Conservation (phyloP, 53 echinoderm and acorn worm genomes). For the Zoroaster sp. region DNA sequence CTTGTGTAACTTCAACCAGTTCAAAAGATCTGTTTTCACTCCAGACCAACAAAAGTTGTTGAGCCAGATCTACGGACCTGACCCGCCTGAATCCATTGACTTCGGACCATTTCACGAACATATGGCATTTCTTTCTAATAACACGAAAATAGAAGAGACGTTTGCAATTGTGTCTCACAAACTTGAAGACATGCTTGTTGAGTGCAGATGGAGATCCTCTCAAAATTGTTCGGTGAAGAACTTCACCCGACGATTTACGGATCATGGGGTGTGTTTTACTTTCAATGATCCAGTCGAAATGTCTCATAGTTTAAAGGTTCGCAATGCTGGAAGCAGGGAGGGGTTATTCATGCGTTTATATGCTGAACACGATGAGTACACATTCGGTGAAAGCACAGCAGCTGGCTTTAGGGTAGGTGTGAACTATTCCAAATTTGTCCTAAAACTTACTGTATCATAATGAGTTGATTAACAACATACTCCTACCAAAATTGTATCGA, state of each 20-base stretch:
- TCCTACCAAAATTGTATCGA: too few species aligned
- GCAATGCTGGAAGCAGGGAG: slow-evolving; percentile 57
- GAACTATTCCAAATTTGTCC: background rate
- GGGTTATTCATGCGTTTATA: slow-evolving; percentile 61
- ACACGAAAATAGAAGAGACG: background rate
- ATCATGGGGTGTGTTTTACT: slow-evolving; percentile 72
- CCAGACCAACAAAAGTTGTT: background rate
- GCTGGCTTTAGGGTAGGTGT: slow-evolving; percentile 69
- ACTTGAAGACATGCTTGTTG: slow-evolving; percentile 58
- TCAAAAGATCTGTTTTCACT: background rate
- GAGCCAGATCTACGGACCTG: background rate
- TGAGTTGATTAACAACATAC: too few species aligned
- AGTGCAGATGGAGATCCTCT: slow-evolving; percentile 59
- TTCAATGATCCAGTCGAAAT: slow-evolving; percentile 53
- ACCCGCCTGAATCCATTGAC: background rate
- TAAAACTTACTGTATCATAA: too few species aligned
- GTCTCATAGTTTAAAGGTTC: background rate
- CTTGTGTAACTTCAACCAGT: slow-evolving; percentile 79
- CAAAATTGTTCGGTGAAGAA: slow-evolving; percentile 36
- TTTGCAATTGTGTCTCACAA: slow-evolving; percentile 6
- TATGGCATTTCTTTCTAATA: too few species aligned
- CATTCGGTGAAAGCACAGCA: slow-evolving; percentile 61
- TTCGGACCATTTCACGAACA: background rate
- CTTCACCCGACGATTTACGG: slow-evolving; percentile 63
- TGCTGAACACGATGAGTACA: slow-evolving; percentile 70